Base-by-base conservation (phyloP, 1,140 invertebrate genomes). In the Caenorhabditis latens region DNA sequence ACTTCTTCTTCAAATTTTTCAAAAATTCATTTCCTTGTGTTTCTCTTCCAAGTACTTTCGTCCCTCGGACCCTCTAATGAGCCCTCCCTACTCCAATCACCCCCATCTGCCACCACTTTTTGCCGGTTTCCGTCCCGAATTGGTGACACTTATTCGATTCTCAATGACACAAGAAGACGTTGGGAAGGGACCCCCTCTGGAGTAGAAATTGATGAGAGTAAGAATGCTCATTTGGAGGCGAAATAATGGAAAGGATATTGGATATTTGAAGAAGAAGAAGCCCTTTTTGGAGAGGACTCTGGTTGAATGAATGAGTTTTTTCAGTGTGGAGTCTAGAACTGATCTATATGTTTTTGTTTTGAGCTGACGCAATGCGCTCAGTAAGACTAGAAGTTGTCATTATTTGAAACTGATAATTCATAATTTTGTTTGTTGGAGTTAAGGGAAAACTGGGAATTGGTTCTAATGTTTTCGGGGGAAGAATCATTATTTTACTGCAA, bases 121-220 rank as follows among this genome's bases (percentile, higher is more conserved):
- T 79, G 71, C 65, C 46, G 71, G 13, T 79, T 79, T 50, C 65
- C 46, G n/a, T 50, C 46, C 71, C n/a, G 71, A 79, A 79, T 79
- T 79, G 71, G 71, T 79, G 46, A 79, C 71, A 79, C 71, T 79
- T 79, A 79, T 79, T 79, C 71, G 46, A 13, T 50, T 79, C 71
- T 79, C 71, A 79, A 79, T 79, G 71, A 79, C 71, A 79, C n/a
- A 32, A 32, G 32, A 32, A 4, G 42, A 24, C 5, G 40, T 4
- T 42, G 32, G 21, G 71, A 32, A 19, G 13, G 32, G 32, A 32
- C 32, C 32, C 32, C 21, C 71, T 79, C 71, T 79, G 53, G 71
- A 71, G 65, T 16, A 13, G 42, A 71, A 71, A 71, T 71, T 71
- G 65, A 71, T 71, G 65, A 71, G 19, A 43, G 46, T 50, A 53